Evolutionary conservation across 2,888 invertebrate genomes (phyloP), one percentile per base, ranked within the genome.

Genomic region (Patella pellucida): DNA sequence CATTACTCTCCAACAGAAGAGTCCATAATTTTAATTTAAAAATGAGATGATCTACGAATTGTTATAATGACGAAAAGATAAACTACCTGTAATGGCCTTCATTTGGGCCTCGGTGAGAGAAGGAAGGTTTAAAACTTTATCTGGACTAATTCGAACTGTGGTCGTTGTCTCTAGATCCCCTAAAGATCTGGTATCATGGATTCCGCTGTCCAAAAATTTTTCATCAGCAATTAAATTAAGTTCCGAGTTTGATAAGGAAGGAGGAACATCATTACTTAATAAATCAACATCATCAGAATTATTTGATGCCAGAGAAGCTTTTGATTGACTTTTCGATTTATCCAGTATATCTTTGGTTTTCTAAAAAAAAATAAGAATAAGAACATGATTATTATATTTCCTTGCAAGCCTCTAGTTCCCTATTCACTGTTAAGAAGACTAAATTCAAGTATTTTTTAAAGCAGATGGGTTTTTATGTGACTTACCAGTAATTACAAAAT

Each of bases 91-190:
- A 51, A 91, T 87, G 27, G 90, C 88, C 78, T 86, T 88, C 73
- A 87, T 83, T 79, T 90, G 90, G 52, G 90, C 90, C 77, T 90
- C 89, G n/a, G 89, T 89, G 50, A 91, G 83, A 51, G 85, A 85
- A 11, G 89, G 86, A 19, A 89, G 78, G 67, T 84, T 84, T 23
- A 87, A 80, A 54, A 85, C 84, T 82, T 85, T 86, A 77, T 89
- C 89, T 0, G 88, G 89, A 78, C 88, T 89, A 73, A 86, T 85
- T 68, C 87, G 80, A 23, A 86, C 81, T 3, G 85, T 83, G 70
- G 85, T 79, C 12, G 62, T 70, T 72, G 75, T 54, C 41, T 87
- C 87, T n/a, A 85, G 79, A 27, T 86, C 87, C 69, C 77, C 78
- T 62, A 85, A 75, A n/a, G 86, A 85, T 27, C 79, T 77, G 14